A percentile compares a stretch with the other conserved stretches of the same genome.
phyloP scores from a whole-genome alignment of 2,888 invertebrate genomes.

The Dicyrtoma fusca region DNA sequence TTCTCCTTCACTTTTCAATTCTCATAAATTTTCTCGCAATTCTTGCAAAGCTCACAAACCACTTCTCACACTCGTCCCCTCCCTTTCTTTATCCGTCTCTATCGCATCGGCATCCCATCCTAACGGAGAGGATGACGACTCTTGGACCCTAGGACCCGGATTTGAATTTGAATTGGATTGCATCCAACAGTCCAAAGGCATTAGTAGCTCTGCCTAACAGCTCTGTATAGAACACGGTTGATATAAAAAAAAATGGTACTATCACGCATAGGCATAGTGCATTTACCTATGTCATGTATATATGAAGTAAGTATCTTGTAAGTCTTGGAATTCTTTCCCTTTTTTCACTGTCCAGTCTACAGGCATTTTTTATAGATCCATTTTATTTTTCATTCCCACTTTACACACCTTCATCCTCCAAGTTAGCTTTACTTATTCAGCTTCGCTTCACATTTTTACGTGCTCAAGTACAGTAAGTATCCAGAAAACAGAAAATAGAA shows the following conservation, averaged over 20 bases:
- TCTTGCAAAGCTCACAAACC: background rate
- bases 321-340: no score
- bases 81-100: background rate
- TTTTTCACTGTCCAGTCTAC: no score
- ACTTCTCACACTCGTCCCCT: background rate
- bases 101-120: background rate
- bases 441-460: background rate
- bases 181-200: background rate
- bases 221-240: no score
- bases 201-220: no score
- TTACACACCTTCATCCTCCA: conserved; percentile 14
- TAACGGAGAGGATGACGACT: no score
- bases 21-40: background rate
- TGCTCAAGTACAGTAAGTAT: background rate
- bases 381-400: conserved; percentile 16
- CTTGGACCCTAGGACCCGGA: background rate
- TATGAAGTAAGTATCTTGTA: no score
- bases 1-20: background rate
- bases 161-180: background rate
- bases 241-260: no score
- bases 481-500: no score
- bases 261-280: no score
- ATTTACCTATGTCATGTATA: no score
- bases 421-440: conserved; percentile 22
- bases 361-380: no score